These are phyloP conservation scores for Bombus confusus DNA, from an alignment of 1,140 invertebrate genomes.

Conservation along the genomic window DNA sequence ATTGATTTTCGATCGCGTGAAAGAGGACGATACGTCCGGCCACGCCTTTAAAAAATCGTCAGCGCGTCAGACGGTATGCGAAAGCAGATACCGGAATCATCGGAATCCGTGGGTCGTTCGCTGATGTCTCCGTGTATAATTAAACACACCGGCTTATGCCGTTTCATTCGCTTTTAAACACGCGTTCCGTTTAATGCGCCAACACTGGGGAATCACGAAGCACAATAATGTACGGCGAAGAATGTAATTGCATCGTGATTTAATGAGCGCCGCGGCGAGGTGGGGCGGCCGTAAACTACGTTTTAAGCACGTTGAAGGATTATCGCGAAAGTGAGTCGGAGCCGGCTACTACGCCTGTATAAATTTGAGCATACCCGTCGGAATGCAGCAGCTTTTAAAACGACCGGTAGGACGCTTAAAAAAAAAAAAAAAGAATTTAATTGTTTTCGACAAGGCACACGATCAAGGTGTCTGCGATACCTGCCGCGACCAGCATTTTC, in stretches of 20 bases:
- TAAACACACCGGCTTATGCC: conserved; percentile 42
- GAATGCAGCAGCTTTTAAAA: conserved; percentile 31
- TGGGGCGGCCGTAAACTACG: conserved; percentile 47
- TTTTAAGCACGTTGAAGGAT: conserved; percentile 58
- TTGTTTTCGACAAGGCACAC: neutral
- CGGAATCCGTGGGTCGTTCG: conserved; percentile 61
- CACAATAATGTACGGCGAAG: conserved; percentile 63
- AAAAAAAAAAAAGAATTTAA: conserved; percentile 9
- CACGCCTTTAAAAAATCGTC: conserved; percentile 57
- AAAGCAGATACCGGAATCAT: conserved; percentile 57
- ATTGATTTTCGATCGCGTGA: conserved; percentile 22
- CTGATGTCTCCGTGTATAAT: conserved; percentile 53
- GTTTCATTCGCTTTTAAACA: conserved; percentile 66
- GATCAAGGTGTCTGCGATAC: too few relatives aligned
- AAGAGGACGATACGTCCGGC: neutral
- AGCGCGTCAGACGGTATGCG: conserved; percentile 32
- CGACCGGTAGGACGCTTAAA: too few relatives aligned
- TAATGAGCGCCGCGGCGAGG: conserved; percentile 48
- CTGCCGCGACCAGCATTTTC: conserved; percentile 11
- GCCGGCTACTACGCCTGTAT: conserved; percentile 9
- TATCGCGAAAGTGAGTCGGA: conserved; percentile 40
- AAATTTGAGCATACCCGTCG: conserved; percentile 31
- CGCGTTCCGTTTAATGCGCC: conserved; percentile 61
- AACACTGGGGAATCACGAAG: conserved; percentile 16
- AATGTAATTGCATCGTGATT: conserved; percentile 66